phyloP scores from a whole-genome alignment of 1,140 invertebrate genomes.

The Anadara kagoshimensis region DNA sequence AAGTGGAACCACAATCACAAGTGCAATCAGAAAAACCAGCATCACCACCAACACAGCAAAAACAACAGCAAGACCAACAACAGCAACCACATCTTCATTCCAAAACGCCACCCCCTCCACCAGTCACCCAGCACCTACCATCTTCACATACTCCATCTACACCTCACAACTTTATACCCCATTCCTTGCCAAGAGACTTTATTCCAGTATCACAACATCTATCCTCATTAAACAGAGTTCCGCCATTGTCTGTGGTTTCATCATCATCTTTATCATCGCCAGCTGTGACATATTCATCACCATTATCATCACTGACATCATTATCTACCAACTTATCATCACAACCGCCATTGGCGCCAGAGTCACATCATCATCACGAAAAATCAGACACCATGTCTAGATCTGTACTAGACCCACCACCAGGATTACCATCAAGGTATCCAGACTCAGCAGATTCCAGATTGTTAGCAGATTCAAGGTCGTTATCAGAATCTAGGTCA shows the following conservation, averaged over 20 bases:
- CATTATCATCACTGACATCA: background rate
- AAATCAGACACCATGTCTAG: background rate
- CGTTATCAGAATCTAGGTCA: background rate
- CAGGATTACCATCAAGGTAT: too few relatives aligned
- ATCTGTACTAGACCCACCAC: background rate
- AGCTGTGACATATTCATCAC: constrained; percentile 9
- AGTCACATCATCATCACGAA: constrained; percentile 1
- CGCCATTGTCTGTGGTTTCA: constrained; percentile 1
- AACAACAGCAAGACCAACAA: constrained; percentile 65
- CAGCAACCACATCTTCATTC: constrained; percentile 76
- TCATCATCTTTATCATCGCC: constrained; percentile 17
- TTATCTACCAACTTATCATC: constrained; percentile 3
- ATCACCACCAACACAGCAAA: constrained; percentile 5
- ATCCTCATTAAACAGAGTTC: constrained; percentile 24
- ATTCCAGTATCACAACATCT: constrained; percentile 32
- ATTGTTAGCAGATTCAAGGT: too few relatives aligned
- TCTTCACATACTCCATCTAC: constrained; percentile 34
- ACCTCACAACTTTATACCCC: constrained; percentile 4
- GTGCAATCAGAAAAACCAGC: too few relatives aligned
- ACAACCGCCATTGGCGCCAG: constrained; percentile 3
- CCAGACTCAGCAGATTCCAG: background rate
- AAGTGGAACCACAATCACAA: too few relatives aligned
- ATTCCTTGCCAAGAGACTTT: constrained; percentile 17
- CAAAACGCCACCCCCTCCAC: constrained; percentile 66
- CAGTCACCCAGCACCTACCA: constrained; percentile 59